Percentiles rank a stretch among this genome's conserved stretches.
Conservation (phyloP, 2,888 invertebrate species). For the Mesorhabditis belari region DNA sequence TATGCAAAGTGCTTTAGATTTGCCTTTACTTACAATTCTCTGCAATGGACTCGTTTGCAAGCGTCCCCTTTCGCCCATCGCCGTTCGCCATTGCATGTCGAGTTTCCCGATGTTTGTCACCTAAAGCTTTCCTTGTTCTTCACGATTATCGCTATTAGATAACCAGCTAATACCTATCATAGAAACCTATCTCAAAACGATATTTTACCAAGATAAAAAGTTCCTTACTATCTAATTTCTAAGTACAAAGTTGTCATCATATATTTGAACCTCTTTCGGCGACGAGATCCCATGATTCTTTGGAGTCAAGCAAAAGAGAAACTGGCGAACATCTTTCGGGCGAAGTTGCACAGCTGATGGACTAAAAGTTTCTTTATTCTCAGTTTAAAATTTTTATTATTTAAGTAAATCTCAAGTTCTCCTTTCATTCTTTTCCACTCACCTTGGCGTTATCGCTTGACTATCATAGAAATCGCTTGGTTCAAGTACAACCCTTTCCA, state of each 20-base stretch:
- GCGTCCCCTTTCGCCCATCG: constrained; percentile 90
- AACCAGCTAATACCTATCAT: no score
- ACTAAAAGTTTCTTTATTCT: no score
- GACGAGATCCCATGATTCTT: constrained; percentile 19
- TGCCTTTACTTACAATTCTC: constrained; percentile 65
- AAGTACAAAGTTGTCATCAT: background rate
- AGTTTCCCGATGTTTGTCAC: constrained; percentile 84
- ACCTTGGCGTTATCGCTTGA: constrained; percentile 50
- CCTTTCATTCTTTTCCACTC: background rate
- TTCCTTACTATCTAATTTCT: no score
- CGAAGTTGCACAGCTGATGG: constrained; percentile 56
- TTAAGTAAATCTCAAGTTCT: background rate
- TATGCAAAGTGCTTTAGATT: background rate
- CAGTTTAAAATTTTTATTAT: background rate
- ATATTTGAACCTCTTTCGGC: background rate
- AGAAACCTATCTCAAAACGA: no score
- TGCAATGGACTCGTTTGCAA: constrained; percentile 90
- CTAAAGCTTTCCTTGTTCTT: constrained; percentile 59
- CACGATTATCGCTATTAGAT: no score
- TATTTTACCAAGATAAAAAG: no score
- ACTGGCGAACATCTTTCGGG: constrained; percentile 80
- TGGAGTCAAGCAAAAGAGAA: constrained; percentile 73
- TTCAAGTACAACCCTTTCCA: constrained; percentile 87
- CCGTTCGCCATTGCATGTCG: constrained; percentile 95
- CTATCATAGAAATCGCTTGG: constrained; percentile 78